Percentiles rank a stretch among this genome's conserved stretches.
Evolutionary conservation across 2,113 vertebrate species (phyloP).

Genomic region (Bambusicola thoracicus): DNA sequence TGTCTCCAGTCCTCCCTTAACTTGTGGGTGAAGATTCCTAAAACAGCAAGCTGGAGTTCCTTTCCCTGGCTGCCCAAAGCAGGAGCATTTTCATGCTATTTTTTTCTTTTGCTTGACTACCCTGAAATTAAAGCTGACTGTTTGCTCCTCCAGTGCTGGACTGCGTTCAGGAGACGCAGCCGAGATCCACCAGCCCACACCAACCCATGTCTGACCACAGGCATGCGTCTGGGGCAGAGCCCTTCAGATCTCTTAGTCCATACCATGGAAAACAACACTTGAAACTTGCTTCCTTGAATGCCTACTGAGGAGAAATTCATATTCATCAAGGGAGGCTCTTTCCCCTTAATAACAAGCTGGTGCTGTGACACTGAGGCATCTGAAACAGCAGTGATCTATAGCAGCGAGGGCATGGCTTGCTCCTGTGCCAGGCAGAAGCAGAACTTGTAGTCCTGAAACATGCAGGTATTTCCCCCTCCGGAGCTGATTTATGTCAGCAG

Average conservation of each 20-base stretch:
- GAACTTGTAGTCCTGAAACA: neutral
- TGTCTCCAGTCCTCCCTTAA: neutral
- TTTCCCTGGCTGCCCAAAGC: neutral
- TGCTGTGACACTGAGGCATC: neutral
- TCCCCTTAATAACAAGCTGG: neutral
- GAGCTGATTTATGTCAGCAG: neutral
- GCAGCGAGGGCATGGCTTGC: neutral
- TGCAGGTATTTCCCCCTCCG: neutral
- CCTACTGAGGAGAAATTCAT: neutral
- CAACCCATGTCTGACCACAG: neutral
- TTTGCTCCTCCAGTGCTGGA: neutral
- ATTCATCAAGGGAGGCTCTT: slow-evolving; percentile 12
- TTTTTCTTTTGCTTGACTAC: neutral
- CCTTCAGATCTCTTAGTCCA: neutral
- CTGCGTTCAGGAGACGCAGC: neutral
- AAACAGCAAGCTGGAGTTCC: neutral
- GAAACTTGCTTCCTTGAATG: slow-evolving; percentile 25
- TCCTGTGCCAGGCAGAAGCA: neutral
- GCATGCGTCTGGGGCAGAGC: neutral
- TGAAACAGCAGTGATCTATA: neutral
- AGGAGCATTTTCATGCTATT: neutral
- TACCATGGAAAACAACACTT: neutral
- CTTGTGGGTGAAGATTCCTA: neutral
- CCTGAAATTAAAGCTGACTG: neutral
- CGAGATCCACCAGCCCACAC: neutral